Base-by-base conservation (phyloP, 2,797 vertebrate genomes). In the Acomys russatus region DNA sequence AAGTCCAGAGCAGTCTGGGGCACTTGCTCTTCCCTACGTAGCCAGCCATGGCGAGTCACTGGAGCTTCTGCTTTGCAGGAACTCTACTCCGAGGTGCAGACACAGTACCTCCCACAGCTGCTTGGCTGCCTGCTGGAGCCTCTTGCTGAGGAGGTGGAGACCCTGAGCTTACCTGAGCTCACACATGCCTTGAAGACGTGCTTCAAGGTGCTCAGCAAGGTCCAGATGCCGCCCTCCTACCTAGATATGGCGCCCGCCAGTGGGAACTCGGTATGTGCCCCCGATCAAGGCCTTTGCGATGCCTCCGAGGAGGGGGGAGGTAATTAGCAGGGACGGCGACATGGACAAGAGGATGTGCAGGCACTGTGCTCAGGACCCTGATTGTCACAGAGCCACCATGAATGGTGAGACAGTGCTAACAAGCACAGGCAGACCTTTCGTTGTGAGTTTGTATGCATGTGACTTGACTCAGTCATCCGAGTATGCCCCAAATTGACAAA, bases 171-270 rank as follows among this genome's bases (percentile, higher is more conserved):
- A n/a, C 97, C 99, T 2, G 99, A 99, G 15, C 98, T 99, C 96
- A 99, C 99, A 0, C 99, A 99, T 0, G 98, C 99, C 61, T 98
- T 99, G 92, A 99, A 99, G 38, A 99, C 99, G 0, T 99, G 99
- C 97, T 99, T 99, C 95, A 99, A 99, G 97, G 99, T 99, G 96
- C 99, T 99, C 79, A 99, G 99, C 98, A 99, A 99, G 98, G 99
- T 99, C 95, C 99, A 99, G 98, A 99, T 99, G 99, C 99, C 99
- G 0, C 99, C 99, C 38, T 98, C 99, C 84, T 99, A 99, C 97
- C 98, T 99, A 97, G 99, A 99, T 35, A 68, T 97, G 3, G 99
- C 99, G 71, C 90, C 98, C 0, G 96, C 98, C 2, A 98, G 98
- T 30, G 91, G 94, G 44, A 97, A 96, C 23, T 94, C 89, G 96